Base-by-base conservation (phyloP, 2,113 vertebrate species). In the Thinocorus orbignyianus region DNA sequence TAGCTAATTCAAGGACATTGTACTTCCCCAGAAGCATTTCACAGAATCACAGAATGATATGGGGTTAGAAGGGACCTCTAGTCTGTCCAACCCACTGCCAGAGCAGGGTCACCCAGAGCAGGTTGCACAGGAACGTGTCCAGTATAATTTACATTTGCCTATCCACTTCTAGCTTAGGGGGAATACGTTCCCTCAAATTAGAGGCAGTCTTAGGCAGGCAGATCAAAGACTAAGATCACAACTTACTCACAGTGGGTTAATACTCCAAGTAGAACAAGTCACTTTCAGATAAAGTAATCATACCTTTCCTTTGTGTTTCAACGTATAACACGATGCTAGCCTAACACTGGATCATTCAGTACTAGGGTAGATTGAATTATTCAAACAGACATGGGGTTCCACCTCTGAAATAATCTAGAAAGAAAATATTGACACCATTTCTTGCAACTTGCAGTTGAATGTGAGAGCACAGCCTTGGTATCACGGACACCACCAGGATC, bases 401-500 rank as follows among this genome's bases (percentile, higher is more conserved):
- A 82, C 14, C 22, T 80, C 57, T 51, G 25, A 79, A 82, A 79
- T 39, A 71, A 74, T 17, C 8, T n/a, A 44, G 16, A 81, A 64
- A 13, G 37, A 64, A 65, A 91, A 61, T 26, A 68, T 3, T 10
- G 4, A 16, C 49, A 60, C 12, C 9, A 20, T 0, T 65, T 80
- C 49, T 62, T 48, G 11, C 73, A 80, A 31, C 28, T 49, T 37
- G 25, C 18, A 68, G 37, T 46, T 71, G 62, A 30, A 66, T 0
- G 0, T 48, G 26, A 81, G 22, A 2, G 0, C 49, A n/a, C 11
- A 60, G 61, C 24, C 72, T 58, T 65, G 31, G 31, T 44, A 49
- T 25, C 26, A 9, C 0, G 0, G 26, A 24, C 25, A 44, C 14
- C 37, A 62, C 10, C 11, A 8, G 19, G 42, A 65, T 13, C 17